These are phyloP conservation scores for Eilema depressum DNA, from an alignment of 2,888 invertebrate genomes.

Conservation along the genomic window DNA sequence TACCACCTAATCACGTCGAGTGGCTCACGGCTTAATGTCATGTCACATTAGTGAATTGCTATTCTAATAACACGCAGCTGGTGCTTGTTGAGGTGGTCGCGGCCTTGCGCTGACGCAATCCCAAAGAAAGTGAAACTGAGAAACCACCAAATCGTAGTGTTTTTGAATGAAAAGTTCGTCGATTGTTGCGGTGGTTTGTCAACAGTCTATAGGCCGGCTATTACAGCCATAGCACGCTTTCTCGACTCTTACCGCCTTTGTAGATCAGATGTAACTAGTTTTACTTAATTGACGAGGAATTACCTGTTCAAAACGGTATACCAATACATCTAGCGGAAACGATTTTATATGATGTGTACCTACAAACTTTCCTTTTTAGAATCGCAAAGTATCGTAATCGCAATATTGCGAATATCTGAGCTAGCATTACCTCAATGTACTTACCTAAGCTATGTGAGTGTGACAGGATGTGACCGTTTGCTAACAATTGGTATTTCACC, in stretches of 20 bases:
- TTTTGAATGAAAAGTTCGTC: constrained; percentile 64
- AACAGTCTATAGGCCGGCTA: constrained; percentile 59
- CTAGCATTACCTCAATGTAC: neutral
- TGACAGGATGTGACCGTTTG: neutral
- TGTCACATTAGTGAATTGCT: constrained; percentile 65
- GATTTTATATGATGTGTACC: constrained; percentile 26
- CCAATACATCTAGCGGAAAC: constrained; percentile 51
- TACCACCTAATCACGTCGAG: constrained; percentile 57
- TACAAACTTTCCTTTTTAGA: constrained; percentile 22
- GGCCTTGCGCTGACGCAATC: constrained; percentile 72
- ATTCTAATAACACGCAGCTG: constrained; percentile 60
- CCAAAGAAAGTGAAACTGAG: constrained; percentile 78
- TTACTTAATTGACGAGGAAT: constrained; percentile 62
- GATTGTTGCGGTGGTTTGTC: constrained; percentile 68
- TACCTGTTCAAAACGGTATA: constrained; percentile 54
- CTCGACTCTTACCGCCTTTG: constrained; percentile 55
- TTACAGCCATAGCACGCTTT: constrained; percentile 67
- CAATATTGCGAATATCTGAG: constrained; percentile 27
- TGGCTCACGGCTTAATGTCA: constrained; percentile 60
- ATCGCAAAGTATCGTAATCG: constrained; percentile 1
- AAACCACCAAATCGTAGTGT: constrained; percentile 68
- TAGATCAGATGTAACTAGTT: constrained; percentile 55
- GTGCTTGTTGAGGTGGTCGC: constrained; percentile 58
- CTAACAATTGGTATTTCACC: neutral
- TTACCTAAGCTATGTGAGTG: too few relatives aligned